Evolutionary conservation across 2,113 vertebrate species (phyloP).

Genomic region (Telmatochromis bifrenatus): DNA sequence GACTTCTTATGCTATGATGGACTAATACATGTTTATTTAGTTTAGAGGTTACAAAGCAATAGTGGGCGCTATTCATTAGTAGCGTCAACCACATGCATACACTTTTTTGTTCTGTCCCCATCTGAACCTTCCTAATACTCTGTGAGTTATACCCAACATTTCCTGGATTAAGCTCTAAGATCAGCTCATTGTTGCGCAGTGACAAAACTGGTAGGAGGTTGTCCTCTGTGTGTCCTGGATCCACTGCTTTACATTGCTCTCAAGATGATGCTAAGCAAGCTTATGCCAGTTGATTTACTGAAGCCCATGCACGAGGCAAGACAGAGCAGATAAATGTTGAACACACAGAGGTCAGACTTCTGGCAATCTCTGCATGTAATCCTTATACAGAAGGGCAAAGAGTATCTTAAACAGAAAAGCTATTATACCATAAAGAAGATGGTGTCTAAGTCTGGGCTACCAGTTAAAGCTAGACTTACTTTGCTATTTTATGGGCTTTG

Average conservation of each 20-base stretch:
- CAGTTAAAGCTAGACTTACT: neutral
- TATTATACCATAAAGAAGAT: conserved; percentile 12
- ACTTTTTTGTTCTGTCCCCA: neutral
- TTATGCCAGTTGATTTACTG: neutral
- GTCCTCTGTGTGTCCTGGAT: neutral
- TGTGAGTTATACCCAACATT: neutral
- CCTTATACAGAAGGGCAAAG: neutral
- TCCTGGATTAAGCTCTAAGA: neutral
- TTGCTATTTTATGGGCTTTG: neutral
- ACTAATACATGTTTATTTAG: neutral
- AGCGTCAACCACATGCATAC: neutral
- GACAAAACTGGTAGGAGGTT: neutral
- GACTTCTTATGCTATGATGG: neutral
- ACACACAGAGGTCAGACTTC: neutral
- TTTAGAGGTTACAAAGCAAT: neutral
- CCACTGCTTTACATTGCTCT: neutral
- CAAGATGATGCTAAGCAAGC: conserved; percentile 4
- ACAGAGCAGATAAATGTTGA: conserved; percentile 4
- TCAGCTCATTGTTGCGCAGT: neutral
- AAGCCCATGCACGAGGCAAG: neutral
- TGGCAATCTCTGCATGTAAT: neutral
- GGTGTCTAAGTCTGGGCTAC: neutral
- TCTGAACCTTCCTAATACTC: neutral
- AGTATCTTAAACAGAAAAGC: neutral
- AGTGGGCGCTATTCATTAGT: neutral